Conservation (phyloP, 2,888 invertebrate genomes). For the Eutolmus rufibarbis region DNA sequence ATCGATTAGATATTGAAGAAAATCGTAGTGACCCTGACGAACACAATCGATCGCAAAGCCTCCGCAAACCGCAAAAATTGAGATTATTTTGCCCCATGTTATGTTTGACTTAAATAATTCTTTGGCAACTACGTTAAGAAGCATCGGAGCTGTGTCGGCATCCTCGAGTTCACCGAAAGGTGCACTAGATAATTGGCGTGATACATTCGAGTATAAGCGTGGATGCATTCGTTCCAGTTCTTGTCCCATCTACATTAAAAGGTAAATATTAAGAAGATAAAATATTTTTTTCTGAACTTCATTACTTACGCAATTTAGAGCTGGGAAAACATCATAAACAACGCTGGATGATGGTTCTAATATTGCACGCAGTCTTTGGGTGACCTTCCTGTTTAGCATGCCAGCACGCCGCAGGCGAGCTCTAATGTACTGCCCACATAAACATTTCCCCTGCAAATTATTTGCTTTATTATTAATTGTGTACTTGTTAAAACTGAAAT, state of each 20-base stretch:
- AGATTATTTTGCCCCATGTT: slow-evolving; percentile 81
- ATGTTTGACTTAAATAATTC: slow-evolving; percentile 74
- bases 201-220: slow-evolving; percentile 75
- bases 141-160: slow-evolving; percentile 63
- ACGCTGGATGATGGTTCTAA: slow-evolving; percentile 65
- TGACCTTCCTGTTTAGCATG: slow-evolving; percentile 76
- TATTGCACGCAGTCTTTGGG: slow-evolving; percentile 70
- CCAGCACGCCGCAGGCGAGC: slow-evolving; percentile 77
- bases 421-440: slow-evolving; percentile 81
- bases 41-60: slow-evolving; percentile 84
- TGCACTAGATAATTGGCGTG: slow-evolving; percentile 74
- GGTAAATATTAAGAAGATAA: background rate
- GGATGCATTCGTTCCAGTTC: slow-evolving; percentile 83
- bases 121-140: slow-evolving; percentile 73
- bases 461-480: background rate
- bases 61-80: slow-evolving; percentile 83
- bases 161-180: slow-evolving; percentile 68
- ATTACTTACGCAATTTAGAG: slow-evolving; percentile 66
- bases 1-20: slow-evolving; percentile 77
- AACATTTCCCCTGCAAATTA: slow-evolving; percentile 68
- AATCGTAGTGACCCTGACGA: slow-evolving; percentile 77
- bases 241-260: slow-evolving; percentile 65
- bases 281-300: background rate
- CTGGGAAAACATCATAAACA: slow-evolving; percentile 71
- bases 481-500: background rate